Base-by-base conservation (phyloP, 2,888 invertebrate genomes). In the Caenorhabditis sp. region DNA sequence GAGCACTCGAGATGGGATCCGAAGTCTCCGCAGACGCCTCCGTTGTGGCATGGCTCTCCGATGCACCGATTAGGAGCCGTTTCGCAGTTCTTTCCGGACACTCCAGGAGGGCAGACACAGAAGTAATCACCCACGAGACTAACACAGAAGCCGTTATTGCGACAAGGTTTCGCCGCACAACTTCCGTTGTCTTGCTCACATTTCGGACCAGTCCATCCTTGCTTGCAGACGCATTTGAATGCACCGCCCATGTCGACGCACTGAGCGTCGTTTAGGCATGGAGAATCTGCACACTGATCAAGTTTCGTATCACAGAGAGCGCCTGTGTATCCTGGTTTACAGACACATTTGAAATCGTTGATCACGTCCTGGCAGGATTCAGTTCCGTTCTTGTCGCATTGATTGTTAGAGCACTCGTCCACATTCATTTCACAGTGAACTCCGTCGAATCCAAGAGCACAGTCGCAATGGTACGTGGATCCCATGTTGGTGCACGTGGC, bases 71-170 rank as follows among this genome's bases (percentile, higher is more conserved):
- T 95, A 2, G 96, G 96, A 0, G 96, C 95, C 0, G 95, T 95
- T 90, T 96, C 96, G 90, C 97, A 97, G 89, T 95, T 94, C 90
- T 96, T 96, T 9, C 96, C 97, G 88, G 96, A 96, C 0, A 96
- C 96, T 85, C 96, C 88, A 20, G 85, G 86, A 5, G 88, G 86
- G 73, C 88, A 88, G 15, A 94, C 94, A 89, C 95, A 95, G 93
- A 95, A 94, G 89, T 92, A 95, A 89, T 95, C 95, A 87, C 94
- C 94, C 0, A 95, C 94, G 81, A 94, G 93, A 87, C 95, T 95
- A 22, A 94, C 91, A 86, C 97, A 97, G 5, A 94, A 94, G 1
- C 96, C 96, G 45, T 96, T 96, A 88, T 97, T 97, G 89, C 95
- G 94, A 89, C 96, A 97, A 0, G 96, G 96, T 70, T 92, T 92